Percentiles rank a stretch among this genome's conserved stretches.
Evolutionary conservation across 2,113 vertebrate genomes (phyloP).

Genomic region (Reinhardtius hippoglossoides): DNA sequence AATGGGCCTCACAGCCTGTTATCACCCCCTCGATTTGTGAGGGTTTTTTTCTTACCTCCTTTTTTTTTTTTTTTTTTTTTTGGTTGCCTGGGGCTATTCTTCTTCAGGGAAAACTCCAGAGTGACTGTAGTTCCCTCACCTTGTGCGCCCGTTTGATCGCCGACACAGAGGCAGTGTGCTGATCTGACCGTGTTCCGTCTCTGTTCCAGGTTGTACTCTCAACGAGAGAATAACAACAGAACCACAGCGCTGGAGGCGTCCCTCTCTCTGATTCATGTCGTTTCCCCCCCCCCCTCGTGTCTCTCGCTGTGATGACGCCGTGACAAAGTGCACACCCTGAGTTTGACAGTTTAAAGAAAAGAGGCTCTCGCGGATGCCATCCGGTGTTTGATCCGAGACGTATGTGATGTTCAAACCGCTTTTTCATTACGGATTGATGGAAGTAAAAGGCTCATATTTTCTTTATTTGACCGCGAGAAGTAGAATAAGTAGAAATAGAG

Average conservation of each 20-base stretch:
- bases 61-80: neutral
- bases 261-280: conserved; percentile 48
- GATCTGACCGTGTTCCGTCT: conserved; percentile 32
- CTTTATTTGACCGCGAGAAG: conserved; percentile 14
- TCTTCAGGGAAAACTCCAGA: conserved; percentile 56
- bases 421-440: conserved; percentile 29
- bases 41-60: neutral
- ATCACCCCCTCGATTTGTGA: conserved; percentile 53
- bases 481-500: too few relatives aligned
- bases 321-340: conserved; percentile 70
- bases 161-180: conserved; percentile 9
- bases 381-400: conserved; percentile 62
- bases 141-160: conserved; percentile 62
- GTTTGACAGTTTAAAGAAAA: conserved; percentile 73
- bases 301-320: conserved; percentile 30
- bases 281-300: conserved; percentile 52
- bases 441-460: conserved; percentile 35
- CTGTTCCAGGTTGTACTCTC: conserved; percentile 67
- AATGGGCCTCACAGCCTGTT: conserved; percentile 55
- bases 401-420: conserved; percentile 55
- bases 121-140: conserved; percentile 60
- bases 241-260: conserved; percentile 39
- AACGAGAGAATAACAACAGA: conserved; percentile 39
- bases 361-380: conserved; percentile 72
- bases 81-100: conserved; percentile 52